Percentiles rank a stretch among this genome's conserved stretches.
These are phyloP conservation scores for Elaeidobius kamerunicus DNA, from an alignment of 2,888 invertebrate species.

Conservation along the genomic window DNA sequence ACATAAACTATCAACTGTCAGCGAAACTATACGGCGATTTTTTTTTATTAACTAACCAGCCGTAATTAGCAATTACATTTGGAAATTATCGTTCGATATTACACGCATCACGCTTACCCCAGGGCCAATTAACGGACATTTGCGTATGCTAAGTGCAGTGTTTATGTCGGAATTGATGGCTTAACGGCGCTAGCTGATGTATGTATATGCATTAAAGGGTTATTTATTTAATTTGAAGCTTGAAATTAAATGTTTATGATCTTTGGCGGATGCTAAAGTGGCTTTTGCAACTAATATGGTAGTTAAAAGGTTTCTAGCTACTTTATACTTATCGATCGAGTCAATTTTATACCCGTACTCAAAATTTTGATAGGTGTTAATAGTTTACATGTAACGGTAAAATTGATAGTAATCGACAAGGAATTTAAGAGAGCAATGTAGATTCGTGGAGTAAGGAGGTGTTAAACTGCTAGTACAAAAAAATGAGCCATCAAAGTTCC, in stretches of 20 bases:
- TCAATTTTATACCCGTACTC: too few relatives aligned
- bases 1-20: conserved; percentile 14
- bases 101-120: conserved; percentile 9
- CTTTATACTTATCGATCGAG: too few relatives aligned
- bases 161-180: not conserved
- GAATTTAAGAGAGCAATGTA: too few relatives aligned
- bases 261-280: too few relatives aligned
- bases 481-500: too few relatives aligned
- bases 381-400: too few relatives aligned
- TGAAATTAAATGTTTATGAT: not conserved
- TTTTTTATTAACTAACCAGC: conserved; percentile 20
- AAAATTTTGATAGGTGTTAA: too few relatives aligned
- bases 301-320: too few relatives aligned
- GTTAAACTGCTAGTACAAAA: too few relatives aligned
- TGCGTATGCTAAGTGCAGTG: conserved; percentile 4
- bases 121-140: conserved; percentile 16
- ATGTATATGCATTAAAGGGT: not conserved
- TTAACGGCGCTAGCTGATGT: not conserved
- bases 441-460: too few relatives aligned
- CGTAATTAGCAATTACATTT: conserved; percentile 19
- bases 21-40: conserved; percentile 12
- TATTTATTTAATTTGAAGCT: not conserved
- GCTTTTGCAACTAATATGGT: too few relatives aligned
- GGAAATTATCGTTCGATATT: conserved; percentile 18
- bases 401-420: too few relatives aligned